phyloP scores from a whole-genome alignment of 2,113 vertebrate species.

The Peucedramus taeniatus region DNA sequence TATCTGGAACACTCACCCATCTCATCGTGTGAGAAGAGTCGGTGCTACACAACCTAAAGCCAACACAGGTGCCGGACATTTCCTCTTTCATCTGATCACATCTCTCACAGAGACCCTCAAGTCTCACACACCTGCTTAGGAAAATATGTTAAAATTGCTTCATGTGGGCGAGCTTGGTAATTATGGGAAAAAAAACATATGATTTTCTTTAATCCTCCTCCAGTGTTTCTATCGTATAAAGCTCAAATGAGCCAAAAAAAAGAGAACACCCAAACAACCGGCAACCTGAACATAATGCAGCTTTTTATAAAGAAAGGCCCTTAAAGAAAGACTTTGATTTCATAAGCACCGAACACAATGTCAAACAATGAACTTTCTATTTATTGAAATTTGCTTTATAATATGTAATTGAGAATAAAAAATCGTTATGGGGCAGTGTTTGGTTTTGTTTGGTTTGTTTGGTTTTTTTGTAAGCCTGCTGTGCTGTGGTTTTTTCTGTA shows the following conservation, averaged over 20 bases:
- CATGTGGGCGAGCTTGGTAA: neutral
- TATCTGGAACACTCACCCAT: neutral
- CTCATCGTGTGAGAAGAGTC: accelerated
- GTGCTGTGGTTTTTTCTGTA: neutral
- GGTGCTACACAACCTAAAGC: neutral
- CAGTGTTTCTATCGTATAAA: neutral
- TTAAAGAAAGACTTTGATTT: neutral
- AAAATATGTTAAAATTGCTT: neutral
- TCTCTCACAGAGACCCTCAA: neutral
- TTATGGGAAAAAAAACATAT: accelerated
- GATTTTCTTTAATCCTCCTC: neutral
- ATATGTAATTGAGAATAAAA: neutral
- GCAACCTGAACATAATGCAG: neutral
- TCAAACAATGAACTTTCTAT: neutral
- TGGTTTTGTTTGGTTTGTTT: neutral
- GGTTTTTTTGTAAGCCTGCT: neutral
- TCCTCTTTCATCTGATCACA: neutral
- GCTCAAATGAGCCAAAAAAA: neutral
- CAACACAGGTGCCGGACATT: accelerated
- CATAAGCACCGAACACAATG: neutral
- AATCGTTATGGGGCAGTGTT: neutral
- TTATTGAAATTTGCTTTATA: neutral
- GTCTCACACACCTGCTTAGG: neutral
- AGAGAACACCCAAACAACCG: neutral
- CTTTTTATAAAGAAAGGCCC: neutral